Evolutionary conservation across 2,113 vertebrate species (phyloP).

Genomic region (Tonatia bakeri): DNA sequence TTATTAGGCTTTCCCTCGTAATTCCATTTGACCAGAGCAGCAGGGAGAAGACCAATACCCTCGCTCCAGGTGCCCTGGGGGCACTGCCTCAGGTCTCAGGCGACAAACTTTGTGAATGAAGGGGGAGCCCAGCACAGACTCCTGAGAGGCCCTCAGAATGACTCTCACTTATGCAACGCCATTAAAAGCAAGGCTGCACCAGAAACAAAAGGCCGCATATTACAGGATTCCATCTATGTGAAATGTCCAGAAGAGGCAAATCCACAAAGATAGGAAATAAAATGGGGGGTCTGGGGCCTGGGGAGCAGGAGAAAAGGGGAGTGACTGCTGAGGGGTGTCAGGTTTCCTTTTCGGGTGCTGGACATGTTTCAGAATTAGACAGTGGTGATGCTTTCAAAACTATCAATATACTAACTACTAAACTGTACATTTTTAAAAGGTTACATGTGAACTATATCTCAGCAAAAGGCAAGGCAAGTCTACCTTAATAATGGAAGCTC

Average conservation of each 20-base stretch:
- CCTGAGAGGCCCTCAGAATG: background rate
- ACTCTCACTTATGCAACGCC: background rate
- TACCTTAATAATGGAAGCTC: background rate
- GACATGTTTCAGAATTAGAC: background rate
- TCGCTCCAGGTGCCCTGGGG: rapidly evolving
- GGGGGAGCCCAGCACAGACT: background rate
- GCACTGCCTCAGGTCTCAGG: background rate
- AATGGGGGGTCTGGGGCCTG: background rate
- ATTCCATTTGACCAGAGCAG: background rate
- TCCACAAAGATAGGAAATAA: background rate
- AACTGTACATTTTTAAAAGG: background rate
- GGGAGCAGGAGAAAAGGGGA: background rate
- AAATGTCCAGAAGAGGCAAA: background rate
- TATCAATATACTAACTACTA: background rate
- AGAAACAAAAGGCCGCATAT: background rate
- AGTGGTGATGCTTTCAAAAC: background rate
- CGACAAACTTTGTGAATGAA: rapidly evolving
- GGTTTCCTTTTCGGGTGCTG: background rate
- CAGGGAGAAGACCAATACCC: background rate
- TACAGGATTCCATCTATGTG: background rate
- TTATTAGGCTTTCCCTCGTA: background rate
- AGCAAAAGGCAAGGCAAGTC: background rate
- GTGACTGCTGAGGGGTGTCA: background rate
- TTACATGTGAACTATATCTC: background rate
- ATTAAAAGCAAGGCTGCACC: background rate